Conservation (phyloP, 2,113 vertebrate genomes). For the Hippocampus comes region DNA sequence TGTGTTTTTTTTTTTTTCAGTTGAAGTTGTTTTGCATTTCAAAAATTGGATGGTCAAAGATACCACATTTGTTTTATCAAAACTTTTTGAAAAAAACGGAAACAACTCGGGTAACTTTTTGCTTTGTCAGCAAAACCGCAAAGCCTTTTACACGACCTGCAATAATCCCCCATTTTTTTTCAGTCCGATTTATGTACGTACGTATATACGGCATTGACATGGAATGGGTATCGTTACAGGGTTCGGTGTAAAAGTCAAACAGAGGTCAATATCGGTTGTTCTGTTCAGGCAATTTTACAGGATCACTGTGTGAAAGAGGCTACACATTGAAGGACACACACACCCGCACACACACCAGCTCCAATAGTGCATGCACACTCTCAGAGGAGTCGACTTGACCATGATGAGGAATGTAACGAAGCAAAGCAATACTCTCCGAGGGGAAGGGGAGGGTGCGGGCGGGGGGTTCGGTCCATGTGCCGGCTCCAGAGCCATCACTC, state of each 20-base stretch:
- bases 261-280: background rate
- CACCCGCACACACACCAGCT: conserved; percentile 44
- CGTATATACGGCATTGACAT: background rate
- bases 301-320: background rate
- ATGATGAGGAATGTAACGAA: conserved; percentile 62
- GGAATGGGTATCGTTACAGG: background rate
- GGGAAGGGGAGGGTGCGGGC: conserved; percentile 1
- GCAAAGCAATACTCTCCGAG: conserved; percentile 48
- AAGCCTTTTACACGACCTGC: background rate
- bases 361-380: conserved; percentile 61
- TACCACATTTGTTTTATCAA: too few relatives aligned
- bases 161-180: background rate
- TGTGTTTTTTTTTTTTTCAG: too few relatives aligned
- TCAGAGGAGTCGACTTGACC: conserved; percentile 52
- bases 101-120: too few relatives aligned
- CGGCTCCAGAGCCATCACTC: conserved; percentile 40
- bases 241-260: background rate
- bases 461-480: background rate
- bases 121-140: background rate
- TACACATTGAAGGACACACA: background rate
- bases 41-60: too few relatives aligned
- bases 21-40: too few relatives aligned
- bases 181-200: background rate
- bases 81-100: too few relatives aligned
- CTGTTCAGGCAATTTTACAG: background rate